Evolutionary conservation across 2,113 vertebrate genomes (phyloP).

Genomic region (Thermophis baileyi): DNA sequence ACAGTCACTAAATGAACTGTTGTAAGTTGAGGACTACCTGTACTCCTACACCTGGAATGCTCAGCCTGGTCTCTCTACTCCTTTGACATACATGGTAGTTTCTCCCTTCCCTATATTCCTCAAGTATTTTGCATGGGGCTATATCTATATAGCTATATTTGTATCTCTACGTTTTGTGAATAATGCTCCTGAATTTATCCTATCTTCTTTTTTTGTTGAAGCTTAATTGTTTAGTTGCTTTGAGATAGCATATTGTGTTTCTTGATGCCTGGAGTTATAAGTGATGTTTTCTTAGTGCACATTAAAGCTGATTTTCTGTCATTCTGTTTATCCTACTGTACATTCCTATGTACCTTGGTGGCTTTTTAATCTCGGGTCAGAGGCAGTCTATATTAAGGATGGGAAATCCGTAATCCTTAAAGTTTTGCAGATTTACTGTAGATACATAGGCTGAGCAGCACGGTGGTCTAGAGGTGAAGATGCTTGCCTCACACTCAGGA

Average conservation of each 20-base stretch:
- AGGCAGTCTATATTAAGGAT: not conserved
- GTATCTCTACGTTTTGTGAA: not conserved
- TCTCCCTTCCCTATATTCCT: not conserved
- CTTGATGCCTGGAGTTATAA: not conserved
- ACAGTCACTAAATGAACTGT: not conserved
- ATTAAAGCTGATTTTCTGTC: not conserved
- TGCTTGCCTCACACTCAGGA: not conserved
- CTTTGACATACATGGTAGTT: not conserved
- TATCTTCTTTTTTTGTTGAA: no score
- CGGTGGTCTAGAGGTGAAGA: not conserved
- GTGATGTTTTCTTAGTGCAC: not conserved
- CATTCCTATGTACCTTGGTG: not conserved
- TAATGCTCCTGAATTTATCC: not conserved
- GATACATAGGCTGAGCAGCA: not conserved
- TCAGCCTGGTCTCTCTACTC: not conserved
- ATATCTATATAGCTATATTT: not conserved
- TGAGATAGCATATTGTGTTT: not conserved
- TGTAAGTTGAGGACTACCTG: not conserved
- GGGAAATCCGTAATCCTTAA: not conserved
- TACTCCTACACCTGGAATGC: not conserved
- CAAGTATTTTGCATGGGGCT: not conserved
- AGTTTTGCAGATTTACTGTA: not conserved
- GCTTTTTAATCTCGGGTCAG: not conserved
- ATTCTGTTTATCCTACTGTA: not conserved
- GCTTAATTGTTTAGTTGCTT: not conserved